These are phyloP conservation scores for Pangasianodon gigas DNA, from an alignment of 2,113 vertebrate genomes.

Conservation along the genomic window DNA sequence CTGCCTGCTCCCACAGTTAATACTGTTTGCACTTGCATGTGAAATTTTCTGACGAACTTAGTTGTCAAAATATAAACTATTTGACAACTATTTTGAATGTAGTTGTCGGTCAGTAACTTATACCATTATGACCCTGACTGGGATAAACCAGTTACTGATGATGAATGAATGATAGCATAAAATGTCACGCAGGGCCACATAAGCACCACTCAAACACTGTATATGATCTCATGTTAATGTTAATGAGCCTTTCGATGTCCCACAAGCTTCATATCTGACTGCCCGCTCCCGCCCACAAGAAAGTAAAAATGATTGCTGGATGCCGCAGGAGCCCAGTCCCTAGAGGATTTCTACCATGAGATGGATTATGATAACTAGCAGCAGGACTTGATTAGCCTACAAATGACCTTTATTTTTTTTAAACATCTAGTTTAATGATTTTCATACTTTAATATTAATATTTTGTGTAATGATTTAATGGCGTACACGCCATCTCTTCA, in stretches of 20 bases:
- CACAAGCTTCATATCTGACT: neutral
- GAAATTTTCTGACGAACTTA: neutral
- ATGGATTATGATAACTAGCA: neutral
- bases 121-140: neutral
- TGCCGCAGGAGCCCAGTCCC: neutral
- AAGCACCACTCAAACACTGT: neutral
- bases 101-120: neutral
- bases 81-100: too few relatives aligned
- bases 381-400: neutral
- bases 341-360: neutral
- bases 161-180: neutral
- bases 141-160: constrained; percentile 12
- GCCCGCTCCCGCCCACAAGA: neutral
- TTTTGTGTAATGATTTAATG: neutral
- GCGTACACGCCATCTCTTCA: neutral
- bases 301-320: too few relatives aligned
- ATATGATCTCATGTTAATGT: neutral
- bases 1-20: neutral
- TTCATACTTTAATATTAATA: neutral
- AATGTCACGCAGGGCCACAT: neutral
- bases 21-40: neutral
- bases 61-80: neutral
- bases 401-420: too few relatives aligned
- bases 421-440: neutral
- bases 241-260: neutral